These are phyloP conservation scores for Xestia ashworthii DNA, from an alignment of 2,888 invertebrate species.

Conservation along the genomic window DNA sequence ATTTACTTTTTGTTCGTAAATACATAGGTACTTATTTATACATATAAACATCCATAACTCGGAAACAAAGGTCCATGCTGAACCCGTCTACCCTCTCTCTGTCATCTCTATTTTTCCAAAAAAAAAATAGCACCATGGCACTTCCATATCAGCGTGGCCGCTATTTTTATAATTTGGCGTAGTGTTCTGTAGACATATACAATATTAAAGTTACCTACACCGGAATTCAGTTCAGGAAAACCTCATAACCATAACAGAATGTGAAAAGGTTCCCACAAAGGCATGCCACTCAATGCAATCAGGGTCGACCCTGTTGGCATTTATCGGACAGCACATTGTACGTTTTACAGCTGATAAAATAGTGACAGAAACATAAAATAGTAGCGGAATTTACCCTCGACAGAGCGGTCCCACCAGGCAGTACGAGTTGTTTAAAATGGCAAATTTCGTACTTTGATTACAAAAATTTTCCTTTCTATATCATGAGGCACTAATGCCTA, in stretches of 20 bases:
- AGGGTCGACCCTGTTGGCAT: not conserved
- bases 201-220: not conserved
- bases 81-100: no score
- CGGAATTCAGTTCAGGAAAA: not conserved
- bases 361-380: not conserved
- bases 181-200: no score
- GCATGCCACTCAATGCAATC: not conserved
- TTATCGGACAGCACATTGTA: conserved; percentile 7
- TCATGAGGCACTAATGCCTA: no score
- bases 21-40: no score
- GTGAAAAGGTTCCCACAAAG: not conserved
- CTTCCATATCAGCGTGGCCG: no score
- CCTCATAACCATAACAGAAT: not conserved
- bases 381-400: not conserved
- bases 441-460: not conserved
- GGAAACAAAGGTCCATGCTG: no score
- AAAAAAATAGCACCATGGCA: no score
- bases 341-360: conserved; percentile 12
- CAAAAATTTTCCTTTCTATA: not conserved
- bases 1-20: no score
- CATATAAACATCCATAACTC: no score
- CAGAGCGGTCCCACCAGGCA: not conserved
- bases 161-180: no score
- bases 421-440: not conserved
- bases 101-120: no score